Base-by-base conservation (phyloP, 2,888 invertebrate genomes). In the Tetramorium bicarinatum region DNA sequence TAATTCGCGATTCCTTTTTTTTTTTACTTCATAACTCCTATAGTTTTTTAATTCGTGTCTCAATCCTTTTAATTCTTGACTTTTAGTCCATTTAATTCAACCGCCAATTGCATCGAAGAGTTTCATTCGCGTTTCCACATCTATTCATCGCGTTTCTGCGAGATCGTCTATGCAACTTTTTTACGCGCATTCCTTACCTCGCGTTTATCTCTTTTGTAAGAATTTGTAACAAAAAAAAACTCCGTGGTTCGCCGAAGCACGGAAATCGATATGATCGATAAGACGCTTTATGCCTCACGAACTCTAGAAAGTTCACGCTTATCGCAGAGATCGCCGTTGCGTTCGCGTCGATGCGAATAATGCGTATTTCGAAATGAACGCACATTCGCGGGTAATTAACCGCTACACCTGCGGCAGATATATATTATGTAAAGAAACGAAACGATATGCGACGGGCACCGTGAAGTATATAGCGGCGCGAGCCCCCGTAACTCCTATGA, bases 381-480 rank as follows among this genome's bases (percentile, higher is more conserved):
- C 56, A 66, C 64, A 54, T 61, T 80, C 38, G 79, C 47, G 59
- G 38, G 18, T 54, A 80, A 80, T 80, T 61, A 80, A 49, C 38
- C 25, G 62, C 34, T 64, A 64, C 79, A 79, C 56, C 71, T 79
- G 56, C 44, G 18, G 6, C 18, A 21, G 8, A 72, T 72, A 67
- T 80, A 54, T 80, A 54, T 80, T 59, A 79, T 6, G 59, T 59
- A 72, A 80, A 80, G 38, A 59, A 47, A 71, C 71, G 72, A 54
- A 47, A 49, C 59, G 72, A 49, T 59, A 71, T 59, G 44, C 25
- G 79, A 38, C 38, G 25, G 54, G 34, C 38, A 61, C 47, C 79
- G 34, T 72, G 79, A 80, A 80, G 79, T 54, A 47, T 71, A 4
- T 34, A 34, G 29, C 29, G 21, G 34, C 47, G 47, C 25, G 62